Conservation (phyloP, 2,113 vertebrate species). For the Amphilophus citrinellus region DNA sequence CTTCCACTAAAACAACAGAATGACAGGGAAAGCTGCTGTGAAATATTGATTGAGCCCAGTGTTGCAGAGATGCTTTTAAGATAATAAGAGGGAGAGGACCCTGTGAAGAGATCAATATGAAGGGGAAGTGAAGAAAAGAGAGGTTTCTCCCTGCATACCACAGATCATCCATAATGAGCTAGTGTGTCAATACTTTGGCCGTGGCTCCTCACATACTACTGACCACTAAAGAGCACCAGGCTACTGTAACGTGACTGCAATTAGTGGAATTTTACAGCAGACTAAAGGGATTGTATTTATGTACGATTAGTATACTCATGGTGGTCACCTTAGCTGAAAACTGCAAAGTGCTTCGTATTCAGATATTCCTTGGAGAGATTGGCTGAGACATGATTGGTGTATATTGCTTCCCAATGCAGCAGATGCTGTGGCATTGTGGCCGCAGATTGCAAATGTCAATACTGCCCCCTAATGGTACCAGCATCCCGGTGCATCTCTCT, state of each 20-base stretch:
- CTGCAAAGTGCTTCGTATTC: background rate
- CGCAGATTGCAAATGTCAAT: slow-evolving; percentile 48
- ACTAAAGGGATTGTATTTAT: background rate
- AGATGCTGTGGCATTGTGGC: background rate
- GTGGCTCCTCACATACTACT: slow-evolving; percentile 60
- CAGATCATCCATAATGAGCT: slow-evolving; percentile 79
- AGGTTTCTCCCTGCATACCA: slow-evolving; percentile 73
- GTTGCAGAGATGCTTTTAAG: slow-evolving; percentile 81
- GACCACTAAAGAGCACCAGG: slow-evolving; percentile 47
- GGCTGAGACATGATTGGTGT: slow-evolving; percentile 27
- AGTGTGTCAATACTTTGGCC: slow-evolving; percentile 68
- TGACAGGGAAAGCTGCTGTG: slow-evolving; percentile 69
- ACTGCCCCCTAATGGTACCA: slow-evolving; percentile 64
- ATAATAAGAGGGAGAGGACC: slow-evolving; percentile 77
- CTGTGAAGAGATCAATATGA: slow-evolving; percentile 76
- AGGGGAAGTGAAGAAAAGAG: slow-evolving; percentile 75
- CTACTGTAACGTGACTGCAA: slow-evolving; percentile 5
- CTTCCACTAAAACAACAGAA: slow-evolving; percentile 58
- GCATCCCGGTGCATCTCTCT: slow-evolving; percentile 18
- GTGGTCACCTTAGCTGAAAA: background rate
- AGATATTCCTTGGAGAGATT: slow-evolving; percentile 12
- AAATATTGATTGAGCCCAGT: slow-evolving; percentile 75
- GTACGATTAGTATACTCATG: background rate
- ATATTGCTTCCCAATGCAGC: slow-evolving; percentile 25
- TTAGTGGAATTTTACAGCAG: slow-evolving; percentile 29